Conservation (phyloP, 1,140 invertebrate genomes). For the Drosophila sechellia region DNA sequence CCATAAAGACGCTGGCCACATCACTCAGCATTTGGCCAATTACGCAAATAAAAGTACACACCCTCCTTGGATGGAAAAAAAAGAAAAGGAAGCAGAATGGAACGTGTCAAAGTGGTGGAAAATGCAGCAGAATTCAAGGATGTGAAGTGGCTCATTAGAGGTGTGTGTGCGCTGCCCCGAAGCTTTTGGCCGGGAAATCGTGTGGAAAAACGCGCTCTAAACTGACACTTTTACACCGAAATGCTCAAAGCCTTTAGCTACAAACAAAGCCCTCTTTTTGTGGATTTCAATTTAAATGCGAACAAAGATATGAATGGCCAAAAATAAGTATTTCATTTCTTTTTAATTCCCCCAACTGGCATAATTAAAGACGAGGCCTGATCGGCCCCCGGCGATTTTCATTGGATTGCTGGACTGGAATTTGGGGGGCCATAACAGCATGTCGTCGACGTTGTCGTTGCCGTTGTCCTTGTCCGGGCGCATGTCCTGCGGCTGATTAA, state of each 20-base stretch:
- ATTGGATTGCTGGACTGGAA: constrained; percentile 41
- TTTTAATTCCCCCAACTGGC: constrained; percentile 46
- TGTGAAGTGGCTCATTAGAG: constrained; percentile 75
- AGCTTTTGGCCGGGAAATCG: constrained; percentile 66
- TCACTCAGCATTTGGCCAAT: constrained; percentile 75
- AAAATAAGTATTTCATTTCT: constrained; percentile 16
- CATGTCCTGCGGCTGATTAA: constrained; percentile 82
- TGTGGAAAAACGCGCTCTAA: constrained; percentile 58
- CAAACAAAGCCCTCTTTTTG: neutral
- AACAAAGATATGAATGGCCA: constrained; percentile 13
- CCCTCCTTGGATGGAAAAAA: neutral
- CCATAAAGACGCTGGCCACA: constrained; percentile 66
- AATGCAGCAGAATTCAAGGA: constrained; percentile 49
- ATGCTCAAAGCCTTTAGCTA: constrained; percentile 18
- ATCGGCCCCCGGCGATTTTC: constrained; percentile 47
- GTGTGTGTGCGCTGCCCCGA: constrained; percentile 48
- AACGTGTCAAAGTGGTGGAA: constrained; percentile 80
- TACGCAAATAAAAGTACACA: constrained; percentile 68
- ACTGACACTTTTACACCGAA: constrained; percentile 16
- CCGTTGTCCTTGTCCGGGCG: constrained; percentile 56
- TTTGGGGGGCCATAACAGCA: constrained; percentile 62
- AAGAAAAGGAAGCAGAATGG: constrained; percentile 7
- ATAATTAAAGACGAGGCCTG: constrained; percentile 66
- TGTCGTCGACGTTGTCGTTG: constrained; percentile 45
- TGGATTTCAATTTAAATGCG: constrained; percentile 9